A percentile compares a stretch with the other conserved stretches of the same genome.
Conservation (phyloP, 2,888 invertebrate species). For the Cosmorhoe ocellata region DNA sequence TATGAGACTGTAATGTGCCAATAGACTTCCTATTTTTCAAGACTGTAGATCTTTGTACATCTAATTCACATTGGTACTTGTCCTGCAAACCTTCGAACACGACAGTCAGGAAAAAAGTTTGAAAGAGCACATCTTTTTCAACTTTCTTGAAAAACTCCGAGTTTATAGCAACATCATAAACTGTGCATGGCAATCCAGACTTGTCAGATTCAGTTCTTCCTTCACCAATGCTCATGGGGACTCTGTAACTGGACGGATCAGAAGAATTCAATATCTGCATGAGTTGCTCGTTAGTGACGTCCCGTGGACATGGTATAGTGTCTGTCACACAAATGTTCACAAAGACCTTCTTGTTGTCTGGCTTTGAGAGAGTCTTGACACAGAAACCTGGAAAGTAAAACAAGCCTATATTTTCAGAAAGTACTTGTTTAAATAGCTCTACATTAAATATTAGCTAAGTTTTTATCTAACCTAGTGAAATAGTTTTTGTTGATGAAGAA, state of each 20-base stretch:
- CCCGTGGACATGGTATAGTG: constrained; percentile 87
- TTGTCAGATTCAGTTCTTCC: constrained; percentile 90
- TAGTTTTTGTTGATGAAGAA: too few species aligned
- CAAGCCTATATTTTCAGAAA: too few species aligned
- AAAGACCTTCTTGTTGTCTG: constrained; percentile 88
- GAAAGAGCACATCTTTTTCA: constrained; percentile 86
- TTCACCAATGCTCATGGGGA: constrained; percentile 96
- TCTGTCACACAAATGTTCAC: constrained; percentile 92
- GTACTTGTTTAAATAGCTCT: too few species aligned
- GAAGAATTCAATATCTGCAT: constrained; percentile 86
- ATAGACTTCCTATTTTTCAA: constrained; percentile 88
- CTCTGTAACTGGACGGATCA: constrained; percentile 87
- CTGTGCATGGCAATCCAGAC: constrained; percentile 86
- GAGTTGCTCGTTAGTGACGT: constrained; percentile 87
- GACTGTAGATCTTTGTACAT: constrained; percentile 85
- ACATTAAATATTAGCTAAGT: too few species aligned
- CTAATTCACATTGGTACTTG: constrained; percentile 88
- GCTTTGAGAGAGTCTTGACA: constrained; percentile 87
- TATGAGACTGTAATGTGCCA: constrained; percentile 88
- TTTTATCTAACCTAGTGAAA: too few species aligned
- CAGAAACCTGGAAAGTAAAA: constrained; percentile 85
- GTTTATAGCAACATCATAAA: constrained; percentile 93
- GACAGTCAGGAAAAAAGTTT: constrained; percentile 90
- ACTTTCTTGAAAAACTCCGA: constrained; percentile 90
- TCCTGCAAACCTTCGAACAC: constrained; percentile 88